Conservation (phyloP, 2,888 invertebrate genomes). For the Acleris sparsana region DNA sequence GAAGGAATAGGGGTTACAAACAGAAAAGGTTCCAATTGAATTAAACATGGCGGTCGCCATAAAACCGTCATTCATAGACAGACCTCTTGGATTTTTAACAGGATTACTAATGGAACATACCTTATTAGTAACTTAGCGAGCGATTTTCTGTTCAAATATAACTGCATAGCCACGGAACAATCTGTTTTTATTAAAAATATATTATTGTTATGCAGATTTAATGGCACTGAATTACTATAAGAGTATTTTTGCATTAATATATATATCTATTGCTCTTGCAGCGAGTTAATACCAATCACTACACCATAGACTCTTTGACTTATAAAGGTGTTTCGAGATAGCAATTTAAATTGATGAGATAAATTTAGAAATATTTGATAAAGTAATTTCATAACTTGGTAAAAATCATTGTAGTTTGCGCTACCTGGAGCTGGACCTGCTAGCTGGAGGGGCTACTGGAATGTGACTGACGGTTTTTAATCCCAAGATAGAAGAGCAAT, state of each 20-base stretch:
- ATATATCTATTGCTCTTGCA: background rate
- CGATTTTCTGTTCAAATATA: background rate
- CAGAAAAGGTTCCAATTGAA: background rate
- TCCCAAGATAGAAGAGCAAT: too few relatives aligned
- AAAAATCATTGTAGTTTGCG: too few relatives aligned
- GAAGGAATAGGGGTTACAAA: background rate
- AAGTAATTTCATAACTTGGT: too few relatives aligned
- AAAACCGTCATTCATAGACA: background rate
- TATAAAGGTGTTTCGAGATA: background rate
- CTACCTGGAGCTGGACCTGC: too few relatives aligned
- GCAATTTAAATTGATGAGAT: background rate
- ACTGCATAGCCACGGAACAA: background rate
- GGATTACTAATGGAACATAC: slow-evolving; percentile 7
- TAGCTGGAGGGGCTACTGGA: too few relatives aligned
- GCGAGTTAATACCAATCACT: background rate
- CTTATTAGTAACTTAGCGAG: background rate
- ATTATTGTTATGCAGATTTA: background rate
- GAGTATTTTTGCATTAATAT: too few relatives aligned
- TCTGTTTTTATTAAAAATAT: background rate
- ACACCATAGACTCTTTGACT: background rate
- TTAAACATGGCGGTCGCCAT: background rate
- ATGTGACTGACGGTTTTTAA: too few relatives aligned
- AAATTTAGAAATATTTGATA: background rate
- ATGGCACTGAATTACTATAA: background rate
- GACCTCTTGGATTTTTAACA: slow-evolving; percentile 6